Conservation (phyloP, 2,888 invertebrate genomes). For the Campoplex capitator region DNA sequence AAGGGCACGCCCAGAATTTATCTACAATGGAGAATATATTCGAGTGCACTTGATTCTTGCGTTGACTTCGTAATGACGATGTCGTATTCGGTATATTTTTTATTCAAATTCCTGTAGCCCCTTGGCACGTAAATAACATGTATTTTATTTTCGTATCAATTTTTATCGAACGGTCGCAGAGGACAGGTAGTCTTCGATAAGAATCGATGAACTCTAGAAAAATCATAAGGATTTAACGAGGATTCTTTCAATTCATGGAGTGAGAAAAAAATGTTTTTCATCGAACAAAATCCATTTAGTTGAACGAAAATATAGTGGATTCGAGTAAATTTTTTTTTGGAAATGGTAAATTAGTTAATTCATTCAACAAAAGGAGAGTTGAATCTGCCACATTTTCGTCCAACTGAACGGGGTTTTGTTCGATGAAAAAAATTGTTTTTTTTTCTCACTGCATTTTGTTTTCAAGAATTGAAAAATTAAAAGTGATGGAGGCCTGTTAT, state of each 20-base stretch:
- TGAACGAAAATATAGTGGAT: no score
- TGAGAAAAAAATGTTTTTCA: not conserved
- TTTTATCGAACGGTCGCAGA: not conserved
- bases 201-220: not conserved
- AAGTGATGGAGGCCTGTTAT: not conserved
- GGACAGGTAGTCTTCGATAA: not conserved
- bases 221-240: not conserved
- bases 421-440: no score
- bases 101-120: not conserved
- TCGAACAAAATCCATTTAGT: no score
- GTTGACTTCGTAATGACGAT: constrained; percentile 35
- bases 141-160: not conserved
- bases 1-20: constrained; percentile 63
- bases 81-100: constrained; percentile 9
- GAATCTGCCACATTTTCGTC: no score
- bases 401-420: no score
- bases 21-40: constrained; percentile 54
- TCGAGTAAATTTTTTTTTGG: no score
- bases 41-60: constrained; percentile 28
- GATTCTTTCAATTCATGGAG: not conserved
- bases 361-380: no score
- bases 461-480: not conserved
- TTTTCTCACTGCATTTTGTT: no score
- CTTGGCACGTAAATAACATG: not conserved
- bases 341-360: no score